phyloP scores from a whole-genome alignment of 2,113 vertebrate genomes.

The Neolamprologus sp. region DNA sequence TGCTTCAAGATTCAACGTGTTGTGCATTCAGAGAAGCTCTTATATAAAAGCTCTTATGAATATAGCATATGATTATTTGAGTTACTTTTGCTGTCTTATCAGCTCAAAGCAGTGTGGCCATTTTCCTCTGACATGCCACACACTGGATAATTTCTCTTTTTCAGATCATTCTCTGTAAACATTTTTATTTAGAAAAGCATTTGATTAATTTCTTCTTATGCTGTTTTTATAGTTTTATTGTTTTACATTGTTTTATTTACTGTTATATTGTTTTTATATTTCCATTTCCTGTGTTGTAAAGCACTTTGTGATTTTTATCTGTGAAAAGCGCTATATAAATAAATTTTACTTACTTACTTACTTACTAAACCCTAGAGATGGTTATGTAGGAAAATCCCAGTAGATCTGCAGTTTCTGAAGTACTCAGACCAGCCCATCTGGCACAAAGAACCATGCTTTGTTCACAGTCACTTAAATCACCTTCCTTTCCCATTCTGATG shows the following conservation, averaged over 20 bases:
- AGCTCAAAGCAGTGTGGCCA: not conserved
- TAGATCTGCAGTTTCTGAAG: not conserved
- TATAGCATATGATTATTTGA: not conserved
- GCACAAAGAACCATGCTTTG: not conserved
- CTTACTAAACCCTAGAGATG: not conserved
- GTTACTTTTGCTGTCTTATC: not conserved
- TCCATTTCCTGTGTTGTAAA: no score
- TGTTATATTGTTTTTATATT: no score
- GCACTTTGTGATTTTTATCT: no score
- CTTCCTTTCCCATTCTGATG: not conserved
- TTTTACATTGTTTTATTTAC: no score
- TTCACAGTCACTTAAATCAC: not conserved
- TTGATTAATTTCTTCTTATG: no score
- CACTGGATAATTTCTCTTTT: not conserved
- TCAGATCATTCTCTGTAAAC: not conserved
- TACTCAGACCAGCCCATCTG: not conserved
- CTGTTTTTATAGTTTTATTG: no score
- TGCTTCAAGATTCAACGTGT: not conserved
- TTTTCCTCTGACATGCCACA: not conserved
- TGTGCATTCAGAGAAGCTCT: not conserved
- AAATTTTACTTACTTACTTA: no score
- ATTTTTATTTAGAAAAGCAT: no score
- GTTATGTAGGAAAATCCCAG: not conserved
- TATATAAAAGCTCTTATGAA: not conserved
- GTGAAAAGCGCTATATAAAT: no score